phyloP scores from a whole-genome alignment of 53 echinoderm and acorn worm species.

The Echinometra lucunter region DNA sequence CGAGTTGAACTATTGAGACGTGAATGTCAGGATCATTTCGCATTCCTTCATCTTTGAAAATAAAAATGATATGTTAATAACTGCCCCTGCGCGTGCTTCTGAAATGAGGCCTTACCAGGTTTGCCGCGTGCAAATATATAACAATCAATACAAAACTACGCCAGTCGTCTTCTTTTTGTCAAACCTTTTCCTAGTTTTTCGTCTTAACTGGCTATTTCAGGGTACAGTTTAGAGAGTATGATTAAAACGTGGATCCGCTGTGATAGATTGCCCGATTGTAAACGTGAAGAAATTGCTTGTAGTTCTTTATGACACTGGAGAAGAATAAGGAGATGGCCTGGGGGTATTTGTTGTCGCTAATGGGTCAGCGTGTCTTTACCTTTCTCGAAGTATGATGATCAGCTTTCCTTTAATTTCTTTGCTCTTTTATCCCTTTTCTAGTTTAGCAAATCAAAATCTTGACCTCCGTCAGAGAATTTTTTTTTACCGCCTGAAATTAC shows the following conservation, averaged over 20 bases:
- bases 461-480: too few relatives aligned
- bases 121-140: neutral
- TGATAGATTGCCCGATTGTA: neutral
- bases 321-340: neutral
- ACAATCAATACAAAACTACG: neutral
- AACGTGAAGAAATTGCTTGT: neutral
- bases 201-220: neutral
- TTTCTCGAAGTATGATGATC: neutral
- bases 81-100: neutral
- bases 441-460: too few relatives aligned
- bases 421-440: too few relatives aligned
- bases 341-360: neutral
- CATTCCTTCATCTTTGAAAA: neutral
- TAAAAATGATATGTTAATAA: conserved; percentile 33
- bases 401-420: neutral
- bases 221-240: conserved; percentile 3
- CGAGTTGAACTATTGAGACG: neutral
- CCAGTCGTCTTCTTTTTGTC: neutral
- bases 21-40: neutral
- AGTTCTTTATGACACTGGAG: neutral
- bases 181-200: neutral
- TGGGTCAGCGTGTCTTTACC: neutral
- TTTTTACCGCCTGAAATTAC: too few relatives aligned
- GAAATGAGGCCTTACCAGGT: neutral
- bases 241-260: neutral